These are phyloP conservation scores for Eurystomus glaucurus DNA, from an alignment of 2,797 vertebrate genomes.

Conservation along the genomic window DNA sequence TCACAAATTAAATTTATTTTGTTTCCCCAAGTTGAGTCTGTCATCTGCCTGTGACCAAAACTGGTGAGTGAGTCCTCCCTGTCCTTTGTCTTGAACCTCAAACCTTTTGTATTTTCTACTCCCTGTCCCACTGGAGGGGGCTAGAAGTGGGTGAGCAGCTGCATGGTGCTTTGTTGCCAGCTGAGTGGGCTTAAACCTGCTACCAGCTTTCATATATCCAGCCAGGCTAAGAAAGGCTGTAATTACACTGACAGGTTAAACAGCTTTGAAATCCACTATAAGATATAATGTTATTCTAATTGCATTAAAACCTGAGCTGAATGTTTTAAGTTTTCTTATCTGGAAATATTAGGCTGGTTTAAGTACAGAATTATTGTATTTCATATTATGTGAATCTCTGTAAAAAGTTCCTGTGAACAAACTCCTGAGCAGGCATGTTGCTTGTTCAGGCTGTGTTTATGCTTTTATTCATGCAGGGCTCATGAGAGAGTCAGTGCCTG, in stretches of 20 bases:
- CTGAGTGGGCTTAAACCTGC: too few species aligned
- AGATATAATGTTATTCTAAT: background rate
- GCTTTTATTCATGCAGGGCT: background rate
- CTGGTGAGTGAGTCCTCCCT: background rate
- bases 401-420: background rate
- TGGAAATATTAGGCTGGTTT: background rate
- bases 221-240: background rate
- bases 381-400: background rate
- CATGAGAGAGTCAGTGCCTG: background rate
- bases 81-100: background rate
- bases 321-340: background rate
- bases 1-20: background rate
- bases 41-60: background rate
- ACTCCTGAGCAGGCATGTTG: background rate
- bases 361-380: background rate
- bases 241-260: background rate
- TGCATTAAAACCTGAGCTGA: background rate
- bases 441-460: background rate
- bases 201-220: background rate
- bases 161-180: too few species aligned
- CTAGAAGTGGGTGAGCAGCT: too few species aligned
- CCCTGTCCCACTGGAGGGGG: background rate
- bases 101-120: background rate
- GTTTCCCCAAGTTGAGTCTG: background rate
- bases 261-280: background rate